phyloP scores from a whole-genome alignment of 2,113 vertebrate genomes.

The Thymallus thymallus region DNA sequence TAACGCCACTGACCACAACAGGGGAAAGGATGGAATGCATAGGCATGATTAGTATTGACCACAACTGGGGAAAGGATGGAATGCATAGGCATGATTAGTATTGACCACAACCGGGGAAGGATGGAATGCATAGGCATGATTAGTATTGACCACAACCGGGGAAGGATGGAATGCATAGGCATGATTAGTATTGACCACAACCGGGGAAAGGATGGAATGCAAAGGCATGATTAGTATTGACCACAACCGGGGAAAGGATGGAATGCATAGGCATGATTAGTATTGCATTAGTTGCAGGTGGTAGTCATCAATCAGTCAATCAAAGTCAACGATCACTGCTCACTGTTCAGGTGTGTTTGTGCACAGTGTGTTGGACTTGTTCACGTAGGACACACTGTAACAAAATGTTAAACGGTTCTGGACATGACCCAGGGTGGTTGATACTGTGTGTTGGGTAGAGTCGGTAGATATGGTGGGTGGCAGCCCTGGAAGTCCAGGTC shows the following conservation, averaged over 20 bases:
- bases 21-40: neutral
- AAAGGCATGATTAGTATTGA: too few species aligned
- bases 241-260: neutral
- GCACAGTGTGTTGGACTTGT: neutral
- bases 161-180: too few species aligned
- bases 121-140: neutral
- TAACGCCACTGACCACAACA: neutral
- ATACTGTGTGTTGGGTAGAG: neutral
- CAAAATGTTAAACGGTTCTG: neutral
- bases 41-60: neutral
- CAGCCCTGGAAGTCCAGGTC: too few species aligned
- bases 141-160: neutral
- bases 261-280: neutral
- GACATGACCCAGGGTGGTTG: neutral
- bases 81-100: neutral
- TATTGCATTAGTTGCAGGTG: neutral
- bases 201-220: too few species aligned
- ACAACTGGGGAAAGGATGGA: too few species aligned
- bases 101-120: too few species aligned
- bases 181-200: too few species aligned
- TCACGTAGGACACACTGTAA: neutral
- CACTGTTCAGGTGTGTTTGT: neutral
- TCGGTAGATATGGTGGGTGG: conserved; percentile 5
- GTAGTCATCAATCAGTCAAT: neutral
- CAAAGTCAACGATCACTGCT: neutral